Conservation (phyloP, 2,113 vertebrate species). For the Otocyon megalotis region DNA sequence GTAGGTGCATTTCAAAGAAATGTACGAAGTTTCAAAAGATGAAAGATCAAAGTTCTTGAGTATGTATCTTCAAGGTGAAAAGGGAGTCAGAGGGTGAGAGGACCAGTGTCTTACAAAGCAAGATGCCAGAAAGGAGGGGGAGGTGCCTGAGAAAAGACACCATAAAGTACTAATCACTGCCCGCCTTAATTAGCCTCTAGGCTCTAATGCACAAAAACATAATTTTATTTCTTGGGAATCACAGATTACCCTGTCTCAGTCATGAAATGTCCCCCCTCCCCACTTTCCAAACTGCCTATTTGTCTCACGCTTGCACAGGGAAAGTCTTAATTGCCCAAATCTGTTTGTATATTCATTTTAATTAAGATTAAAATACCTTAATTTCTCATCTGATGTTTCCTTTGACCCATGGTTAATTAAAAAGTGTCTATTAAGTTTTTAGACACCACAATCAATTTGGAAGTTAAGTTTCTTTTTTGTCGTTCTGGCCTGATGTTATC, state of each 20-base stretch:
- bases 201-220: neutral
- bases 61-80: neutral
- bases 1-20: constrained; percentile 39
- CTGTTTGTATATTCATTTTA: constrained; percentile 2
- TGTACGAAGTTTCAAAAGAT: constrained; percentile 28
- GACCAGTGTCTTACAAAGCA: neutral
- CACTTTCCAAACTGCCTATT: neutral
- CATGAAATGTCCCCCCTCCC: rapidly evolving
- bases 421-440: constrained; percentile 10
- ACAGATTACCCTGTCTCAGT: neutral
- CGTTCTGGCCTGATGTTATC: neutral
- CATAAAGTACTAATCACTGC: neutral
- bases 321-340: neutral
- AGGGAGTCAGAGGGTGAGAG: neutral
- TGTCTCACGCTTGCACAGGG: neutral
- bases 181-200: neutral
- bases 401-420: neutral
- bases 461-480: neutral
- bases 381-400: neutral
- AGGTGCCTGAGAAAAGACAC: constrained; percentile 43
- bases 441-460: neutral
- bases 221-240: neutral
- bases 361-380: neutral
- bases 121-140: neutral
- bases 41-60: constrained; percentile 26